Percentiles rank a stretch among this genome's conserved stretches.
Evolutionary conservation across 2,888 invertebrate genomes (phyloP).

Genomic region (Plemyria rubiginata): DNA sequence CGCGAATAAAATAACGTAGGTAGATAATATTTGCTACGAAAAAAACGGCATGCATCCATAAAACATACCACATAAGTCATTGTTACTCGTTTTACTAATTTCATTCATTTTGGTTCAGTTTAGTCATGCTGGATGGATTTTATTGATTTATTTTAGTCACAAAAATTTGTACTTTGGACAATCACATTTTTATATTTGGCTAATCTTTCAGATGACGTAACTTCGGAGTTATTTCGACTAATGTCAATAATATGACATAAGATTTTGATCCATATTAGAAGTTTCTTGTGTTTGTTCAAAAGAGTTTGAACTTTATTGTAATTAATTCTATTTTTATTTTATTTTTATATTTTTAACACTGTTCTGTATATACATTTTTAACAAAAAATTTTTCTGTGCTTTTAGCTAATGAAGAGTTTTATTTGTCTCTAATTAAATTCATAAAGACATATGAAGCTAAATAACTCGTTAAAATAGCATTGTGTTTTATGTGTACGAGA

Average conservation of each 20-base stretch:
- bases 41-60: background rate
- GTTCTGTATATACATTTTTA: no score
- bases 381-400: no score
- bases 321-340: no score
- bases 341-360: no score
- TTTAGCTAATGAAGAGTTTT: no score
- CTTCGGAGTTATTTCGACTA: background rate
- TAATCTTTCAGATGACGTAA: background rate
- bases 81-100: constrained; percentile 17
- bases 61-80: constrained; percentile 14
- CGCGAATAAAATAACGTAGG: no score
- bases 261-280: background rate
- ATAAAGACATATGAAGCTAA: no score
- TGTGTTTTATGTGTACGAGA: no score
- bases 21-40: background rate
- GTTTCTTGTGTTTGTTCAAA: background rate
- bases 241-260: background rate
- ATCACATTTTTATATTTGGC: constrained; percentile 11
- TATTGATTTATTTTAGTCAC: constrained; percentile 9
- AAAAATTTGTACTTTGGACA: constrained; percentile 9
- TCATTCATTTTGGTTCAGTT: constrained; percentile 13
- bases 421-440: no score
- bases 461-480: no score
- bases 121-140: background rate
- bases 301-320: background rate